Evolutionary conservation across 1,140 invertebrate species (phyloP), one percentile per base, ranked within the genome.

Genomic region (Metaphire vulgaris): DNA sequence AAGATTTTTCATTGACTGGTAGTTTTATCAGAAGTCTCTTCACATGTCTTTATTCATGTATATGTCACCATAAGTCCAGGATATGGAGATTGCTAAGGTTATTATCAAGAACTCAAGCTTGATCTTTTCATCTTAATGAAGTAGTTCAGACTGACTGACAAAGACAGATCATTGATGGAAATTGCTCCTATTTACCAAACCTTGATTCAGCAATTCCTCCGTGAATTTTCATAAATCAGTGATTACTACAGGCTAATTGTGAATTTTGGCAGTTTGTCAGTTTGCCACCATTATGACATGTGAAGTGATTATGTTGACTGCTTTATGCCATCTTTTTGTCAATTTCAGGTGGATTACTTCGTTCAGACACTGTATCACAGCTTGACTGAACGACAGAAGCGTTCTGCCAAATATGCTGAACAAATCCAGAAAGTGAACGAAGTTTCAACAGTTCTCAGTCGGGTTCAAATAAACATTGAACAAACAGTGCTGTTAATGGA

Each of bases 401-500:
- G 89, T 70, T 95, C 92, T 85, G 90, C 91, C 0, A 91, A 92
- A 69, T 91, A 93, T 85, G 91, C 92, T 0, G 95, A 97, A 80
- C 90, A 93, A 79, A 88, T 97, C 77, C 88, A 90, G 31, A 91
- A 93, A 82, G 90, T 95, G 0, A 89, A 91, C 28, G 92, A 93
- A 75, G 86, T 93, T 6, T 90, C 91, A 1, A 89, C 92, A 80
- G 91, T 93, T 80, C 82, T 97, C 32, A 91, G 90, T 41, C 89
- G 91, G 33, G 95, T 95, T 82, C 92, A 95, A 83, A 90, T 90
- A 66, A 86, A 92, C 73, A 87, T 97, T 2, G 93, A 94, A 83
- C 91, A 94, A 84, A 93, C 93, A 6, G 85, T 96, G 0, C 93
- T 93, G 81, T 91, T 91, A 70, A 89, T 96, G 80, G 93, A 96